A percentile compares a stretch with the other conserved stretches of the same genome.
phyloP scores from a whole-genome alignment of 37 sponge, comb jelly and placozoan genomes.

The Cliona cf. orientalis region DNA sequence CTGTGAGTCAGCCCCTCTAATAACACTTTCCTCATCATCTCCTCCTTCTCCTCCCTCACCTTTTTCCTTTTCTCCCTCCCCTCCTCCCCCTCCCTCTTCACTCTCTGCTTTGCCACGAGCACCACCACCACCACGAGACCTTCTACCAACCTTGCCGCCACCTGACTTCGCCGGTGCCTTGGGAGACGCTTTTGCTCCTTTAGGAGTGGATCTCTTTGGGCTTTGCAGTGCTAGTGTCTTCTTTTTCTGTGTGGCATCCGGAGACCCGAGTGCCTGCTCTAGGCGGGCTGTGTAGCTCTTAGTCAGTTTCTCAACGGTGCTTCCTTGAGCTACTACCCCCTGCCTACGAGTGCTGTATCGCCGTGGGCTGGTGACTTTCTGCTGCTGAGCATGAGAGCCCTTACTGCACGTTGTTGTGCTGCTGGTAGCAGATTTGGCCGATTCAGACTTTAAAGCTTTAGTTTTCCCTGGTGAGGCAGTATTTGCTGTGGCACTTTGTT shows the following conservation, averaged over 20 bases:
- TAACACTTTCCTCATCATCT: background rate
- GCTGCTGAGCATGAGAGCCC: no score
- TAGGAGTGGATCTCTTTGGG: background rate
- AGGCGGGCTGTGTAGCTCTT: background rate
- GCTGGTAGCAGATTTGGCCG: no score
- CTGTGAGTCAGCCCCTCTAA: background rate
- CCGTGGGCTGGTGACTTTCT: background rate
- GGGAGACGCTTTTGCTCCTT: background rate
- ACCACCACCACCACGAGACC: background rate
- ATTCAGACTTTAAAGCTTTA: no score
- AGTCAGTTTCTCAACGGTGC: constrained; percentile 4
- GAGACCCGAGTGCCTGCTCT: background rate
- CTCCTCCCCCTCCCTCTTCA: background rate
- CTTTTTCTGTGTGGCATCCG: background rate
- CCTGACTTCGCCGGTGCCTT: background rate
- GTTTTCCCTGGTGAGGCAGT: no score
- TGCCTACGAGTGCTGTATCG: constrained; percentile 9
- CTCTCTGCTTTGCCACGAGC: background rate
- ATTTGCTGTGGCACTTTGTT: no score
- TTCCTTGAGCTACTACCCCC: background rate
- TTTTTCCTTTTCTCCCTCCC: background rate
- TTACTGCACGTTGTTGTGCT: no score
- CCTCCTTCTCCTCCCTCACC: background rate
- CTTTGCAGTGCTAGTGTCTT: background rate
- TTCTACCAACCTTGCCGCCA: background rate